phyloP scores from a whole-genome alignment of 2,113 vertebrate species.

The Eudyptes chrysolophus region DNA sequence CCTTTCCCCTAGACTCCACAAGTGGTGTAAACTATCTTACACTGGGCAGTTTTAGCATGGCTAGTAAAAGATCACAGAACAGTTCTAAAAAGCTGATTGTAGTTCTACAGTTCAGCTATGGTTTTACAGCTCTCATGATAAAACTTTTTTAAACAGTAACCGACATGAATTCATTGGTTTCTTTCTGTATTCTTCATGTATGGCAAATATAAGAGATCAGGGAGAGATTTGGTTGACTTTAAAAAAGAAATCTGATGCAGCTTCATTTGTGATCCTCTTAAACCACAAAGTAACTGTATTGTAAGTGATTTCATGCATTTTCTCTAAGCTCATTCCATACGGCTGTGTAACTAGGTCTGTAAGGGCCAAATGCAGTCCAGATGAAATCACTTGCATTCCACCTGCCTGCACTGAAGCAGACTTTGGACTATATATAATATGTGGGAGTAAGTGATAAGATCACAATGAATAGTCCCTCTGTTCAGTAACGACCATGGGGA shows the following conservation, averaged over 20 bases:
- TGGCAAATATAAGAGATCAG: background rate
- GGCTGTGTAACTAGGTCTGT: background rate
- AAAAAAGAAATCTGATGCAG: background rate
- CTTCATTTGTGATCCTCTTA: background rate
- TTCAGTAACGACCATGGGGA: background rate
- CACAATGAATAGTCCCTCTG: background rate
- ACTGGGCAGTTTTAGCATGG: background rate
- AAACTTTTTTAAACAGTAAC: background rate
- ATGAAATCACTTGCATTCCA: conserved; percentile 39
- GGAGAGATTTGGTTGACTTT: background rate
- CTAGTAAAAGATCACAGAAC: background rate
- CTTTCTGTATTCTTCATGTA: background rate
- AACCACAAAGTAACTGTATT: background rate
- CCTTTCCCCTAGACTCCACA: too few species aligned
- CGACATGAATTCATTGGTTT: background rate
- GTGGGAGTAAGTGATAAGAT: background rate
- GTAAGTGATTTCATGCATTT: background rate
- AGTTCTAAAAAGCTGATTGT: background rate
- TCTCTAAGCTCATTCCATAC: background rate
- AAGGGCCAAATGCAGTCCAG: background rate
- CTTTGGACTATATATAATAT: background rate
- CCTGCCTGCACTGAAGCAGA: background rate
- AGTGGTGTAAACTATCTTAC: background rate
- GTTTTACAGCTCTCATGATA: background rate
- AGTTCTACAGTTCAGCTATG: background rate